phyloP scores from a whole-genome alignment of 2,113 vertebrate genomes.

The Plecotus auritus region DNA sequence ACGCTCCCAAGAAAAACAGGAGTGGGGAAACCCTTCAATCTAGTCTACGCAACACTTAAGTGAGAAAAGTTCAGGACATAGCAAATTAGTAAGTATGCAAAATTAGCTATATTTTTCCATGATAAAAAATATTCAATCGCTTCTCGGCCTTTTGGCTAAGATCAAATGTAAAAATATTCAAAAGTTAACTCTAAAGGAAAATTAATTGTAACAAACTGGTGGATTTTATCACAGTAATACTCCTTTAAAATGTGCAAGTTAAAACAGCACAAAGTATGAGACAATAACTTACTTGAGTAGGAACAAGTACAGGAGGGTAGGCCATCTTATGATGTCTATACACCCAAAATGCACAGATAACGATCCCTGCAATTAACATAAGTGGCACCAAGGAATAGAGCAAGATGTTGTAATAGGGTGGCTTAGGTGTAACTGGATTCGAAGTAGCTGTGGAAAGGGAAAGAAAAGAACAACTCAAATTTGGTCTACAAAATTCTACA shows the following conservation, averaged over 20 bases:
- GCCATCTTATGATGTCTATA: slow-evolving; percentile 98
- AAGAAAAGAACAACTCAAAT: slow-evolving; percentile 34
- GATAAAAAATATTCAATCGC: neutral
- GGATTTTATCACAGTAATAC: neutral
- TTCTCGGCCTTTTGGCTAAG: too few relatives aligned
- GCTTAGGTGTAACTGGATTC: slow-evolving; percentile 92
- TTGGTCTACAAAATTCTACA: neutral
- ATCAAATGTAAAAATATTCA: neutral
- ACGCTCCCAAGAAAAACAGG: neutral
- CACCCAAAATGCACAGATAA: slow-evolving; percentile 98
- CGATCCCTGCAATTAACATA: slow-evolving; percentile 92
- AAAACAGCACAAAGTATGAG: neutral
- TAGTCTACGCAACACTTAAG: neutral
- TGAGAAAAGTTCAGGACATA: neutral
- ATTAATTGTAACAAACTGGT: neutral
- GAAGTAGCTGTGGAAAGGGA: slow-evolving; percentile 88
- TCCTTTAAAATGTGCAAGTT: slow-evolving; percentile 21
- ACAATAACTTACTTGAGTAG: slow-evolving; percentile 92
- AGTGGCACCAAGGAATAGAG: slow-evolving; percentile 97
- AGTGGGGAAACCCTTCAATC: neutral
- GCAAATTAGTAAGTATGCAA: neutral
- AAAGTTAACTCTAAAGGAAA: slow-evolving; percentile 39
- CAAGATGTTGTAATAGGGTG: slow-evolving; percentile 93
- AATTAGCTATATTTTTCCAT: neutral
- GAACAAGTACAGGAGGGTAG: slow-evolving; percentile 96